Percentiles rank a stretch among this genome's conserved stretches.
Conservation (phyloP, 64 coral and sea anemone species). For the Actinia tenebrosa region DNA sequence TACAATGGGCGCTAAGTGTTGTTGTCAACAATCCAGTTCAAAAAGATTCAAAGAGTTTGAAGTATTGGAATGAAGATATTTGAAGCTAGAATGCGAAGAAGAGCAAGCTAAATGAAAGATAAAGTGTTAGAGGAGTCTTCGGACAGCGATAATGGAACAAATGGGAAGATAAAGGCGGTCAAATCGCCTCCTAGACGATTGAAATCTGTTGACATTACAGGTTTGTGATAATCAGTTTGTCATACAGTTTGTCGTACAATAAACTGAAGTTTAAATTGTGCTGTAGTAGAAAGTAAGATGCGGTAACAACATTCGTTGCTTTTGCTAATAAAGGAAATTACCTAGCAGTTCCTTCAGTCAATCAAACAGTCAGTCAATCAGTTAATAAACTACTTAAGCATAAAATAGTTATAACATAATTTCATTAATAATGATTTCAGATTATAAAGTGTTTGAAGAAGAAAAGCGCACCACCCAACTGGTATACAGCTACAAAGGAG, state of each 20-base stretch:
- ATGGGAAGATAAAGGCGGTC: not conserved
- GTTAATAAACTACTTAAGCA: no score
- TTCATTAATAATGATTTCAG: not conserved
- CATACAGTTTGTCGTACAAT: not conserved
- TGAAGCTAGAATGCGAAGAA: not conserved
- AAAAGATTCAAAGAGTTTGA: not conserved
- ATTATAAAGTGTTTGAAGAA: conserved; percentile 40
- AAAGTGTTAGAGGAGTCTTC: not conserved
- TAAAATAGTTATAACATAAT: no score
- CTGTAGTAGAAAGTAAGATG: no score
- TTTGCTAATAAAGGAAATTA: no score
- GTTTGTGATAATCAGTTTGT: not conserved
- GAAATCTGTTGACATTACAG: conserved; percentile 28
- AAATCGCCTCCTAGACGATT: conserved; percentile 6
- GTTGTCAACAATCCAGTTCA: not conserved
- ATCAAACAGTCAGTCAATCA: no score
- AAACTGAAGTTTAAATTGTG: no score
- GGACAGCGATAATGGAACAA: not conserved
- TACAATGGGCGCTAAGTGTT: not conserved
- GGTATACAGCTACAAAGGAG: conserved; percentile 61
- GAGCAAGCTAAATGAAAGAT: conserved; percentile 23
- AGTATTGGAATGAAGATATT: not conserved
- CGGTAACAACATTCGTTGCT: no score
- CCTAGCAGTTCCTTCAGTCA: no score
- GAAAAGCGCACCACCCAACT: conserved; percentile 57